phyloP scores from a whole-genome alignment of 2,113 vertebrate species.

The Smithornis capensis region DNA sequence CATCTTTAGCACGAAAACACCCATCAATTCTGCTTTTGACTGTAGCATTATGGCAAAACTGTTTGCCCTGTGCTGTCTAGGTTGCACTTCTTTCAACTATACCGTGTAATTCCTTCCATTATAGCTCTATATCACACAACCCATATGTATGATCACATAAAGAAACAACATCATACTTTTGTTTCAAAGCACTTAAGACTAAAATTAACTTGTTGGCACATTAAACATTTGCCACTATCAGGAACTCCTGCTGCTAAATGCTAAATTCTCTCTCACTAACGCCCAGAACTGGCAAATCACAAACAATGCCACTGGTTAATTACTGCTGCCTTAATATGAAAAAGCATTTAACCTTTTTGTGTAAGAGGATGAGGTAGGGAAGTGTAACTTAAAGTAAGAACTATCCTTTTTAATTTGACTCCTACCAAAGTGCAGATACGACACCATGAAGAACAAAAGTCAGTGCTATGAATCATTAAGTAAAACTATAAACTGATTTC shows the following conservation, averaged over 20 bases:
- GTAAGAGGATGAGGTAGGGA: background rate
- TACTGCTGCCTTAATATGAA: constrained; percentile 68
- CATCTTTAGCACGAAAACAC: background rate
- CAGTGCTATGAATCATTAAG: background rate
- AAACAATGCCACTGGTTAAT: constrained; percentile 67
- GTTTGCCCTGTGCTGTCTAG: background rate
- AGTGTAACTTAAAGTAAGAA: constrained; percentile 28
- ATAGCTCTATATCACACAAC: background rate
- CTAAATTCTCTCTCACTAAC: constrained; percentile 71
- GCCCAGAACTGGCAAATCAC: constrained; percentile 59
- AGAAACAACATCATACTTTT: background rate
- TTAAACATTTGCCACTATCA: constrained; percentile 59
- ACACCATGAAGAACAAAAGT: background rate
- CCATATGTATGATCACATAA: background rate
- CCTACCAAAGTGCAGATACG: background rate
- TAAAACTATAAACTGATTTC: background rate
- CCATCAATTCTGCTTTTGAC: background rate
- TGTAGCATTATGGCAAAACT: background rate
- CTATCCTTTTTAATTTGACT: background rate
- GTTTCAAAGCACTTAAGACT: constrained; percentile 44
- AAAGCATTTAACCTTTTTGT: constrained; percentile 64
- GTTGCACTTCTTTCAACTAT: background rate
- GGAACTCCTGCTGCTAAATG: constrained; percentile 67
- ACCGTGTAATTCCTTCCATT: background rate
- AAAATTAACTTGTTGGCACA: constrained; percentile 67